Percentiles rank a stretch among this genome's conserved stretches.
Evolutionary conservation across 2,888 invertebrate species (phyloP).

Genomic region (Melieria crassipennis): DNA sequence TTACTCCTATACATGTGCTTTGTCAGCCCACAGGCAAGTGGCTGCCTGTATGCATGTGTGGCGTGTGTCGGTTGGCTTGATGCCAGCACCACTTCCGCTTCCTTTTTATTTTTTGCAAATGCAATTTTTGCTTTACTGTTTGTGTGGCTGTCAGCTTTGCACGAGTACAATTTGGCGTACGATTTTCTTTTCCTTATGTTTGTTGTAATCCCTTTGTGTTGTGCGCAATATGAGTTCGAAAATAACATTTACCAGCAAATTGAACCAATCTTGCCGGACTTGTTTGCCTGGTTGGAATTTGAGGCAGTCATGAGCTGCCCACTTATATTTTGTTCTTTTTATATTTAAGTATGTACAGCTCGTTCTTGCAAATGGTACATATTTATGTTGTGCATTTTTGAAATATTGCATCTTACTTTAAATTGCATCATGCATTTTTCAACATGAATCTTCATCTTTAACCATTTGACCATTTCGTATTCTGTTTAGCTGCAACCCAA

Average conservation of each 20-base stretch:
- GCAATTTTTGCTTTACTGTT: neutral
- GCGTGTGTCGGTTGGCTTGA: neutral
- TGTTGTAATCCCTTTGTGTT: too few species aligned
- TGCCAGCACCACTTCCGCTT: slow-evolving; percentile 3
- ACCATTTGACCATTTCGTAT: slow-evolving; percentile 7
- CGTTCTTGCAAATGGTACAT: too few species aligned
- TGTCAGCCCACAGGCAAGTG: too few species aligned
- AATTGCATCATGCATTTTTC: neutral
- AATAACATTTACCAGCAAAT: neutral
- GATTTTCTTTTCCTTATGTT: neutral
- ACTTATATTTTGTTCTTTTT: too few species aligned
- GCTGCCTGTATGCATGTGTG: too few species aligned
- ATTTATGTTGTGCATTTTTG: too few species aligned
- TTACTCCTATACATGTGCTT: too few species aligned
- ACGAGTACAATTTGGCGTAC: neutral
- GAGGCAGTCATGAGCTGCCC: too few species aligned
- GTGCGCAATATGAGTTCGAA: neutral
- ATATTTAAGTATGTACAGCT: too few species aligned
- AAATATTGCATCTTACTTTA: too few species aligned
- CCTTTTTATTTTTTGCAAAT: neutral
- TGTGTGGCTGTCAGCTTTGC: neutral
- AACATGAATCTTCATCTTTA: neutral
- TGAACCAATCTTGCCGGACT: too few species aligned
- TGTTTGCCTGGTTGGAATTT: too few species aligned
- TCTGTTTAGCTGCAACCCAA: slow-evolving; percentile 75